These are phyloP conservation scores for Brachystomella parvula DNA, from an alignment of 1,140 invertebrate genomes.

Conservation along the genomic window DNA sequence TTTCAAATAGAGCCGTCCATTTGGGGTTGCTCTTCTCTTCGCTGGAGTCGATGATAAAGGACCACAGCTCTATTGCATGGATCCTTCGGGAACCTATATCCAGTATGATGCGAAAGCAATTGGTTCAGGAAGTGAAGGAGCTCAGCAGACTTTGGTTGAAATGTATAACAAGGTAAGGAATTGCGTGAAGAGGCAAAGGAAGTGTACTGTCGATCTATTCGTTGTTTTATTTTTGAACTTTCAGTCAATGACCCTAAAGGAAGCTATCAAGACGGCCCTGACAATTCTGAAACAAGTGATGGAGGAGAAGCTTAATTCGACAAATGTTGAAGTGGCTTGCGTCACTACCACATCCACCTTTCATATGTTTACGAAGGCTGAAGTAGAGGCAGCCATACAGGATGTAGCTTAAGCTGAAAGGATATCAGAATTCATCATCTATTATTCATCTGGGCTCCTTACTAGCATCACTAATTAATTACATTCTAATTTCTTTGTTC, in stretches of 20 bases:
- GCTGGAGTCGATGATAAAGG: conserved; percentile 78
- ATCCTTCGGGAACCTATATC: conserved; percentile 94
- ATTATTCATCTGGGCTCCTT: too few species aligned
- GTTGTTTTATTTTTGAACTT: conserved; percentile 42
- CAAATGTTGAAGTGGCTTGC: conserved; percentile 95
- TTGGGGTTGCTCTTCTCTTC: conserved; percentile 93
- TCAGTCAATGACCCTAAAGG: conserved; percentile 90
- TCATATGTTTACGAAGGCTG: conserved; percentile 82
- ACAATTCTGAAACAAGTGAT: conserved; percentile 99
- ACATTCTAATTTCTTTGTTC: too few species aligned
- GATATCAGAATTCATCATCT: too few species aligned
- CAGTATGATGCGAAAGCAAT: conserved; percentile 98
- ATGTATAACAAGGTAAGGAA: conserved; percentile 65
- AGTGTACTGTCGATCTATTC: not conserved
- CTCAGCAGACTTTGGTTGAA: conserved; percentile 92
- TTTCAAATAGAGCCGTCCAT: conserved; percentile 71
- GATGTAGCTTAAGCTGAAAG: conserved; percentile 24
- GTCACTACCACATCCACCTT: conserved; percentile 78
- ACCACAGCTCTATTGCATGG: conserved; percentile 90
- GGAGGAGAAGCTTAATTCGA: conserved; percentile 97
- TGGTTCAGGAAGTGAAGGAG: conserved; percentile 97
- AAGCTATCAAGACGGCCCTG: conserved; percentile 83
- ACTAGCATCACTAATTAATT: too few species aligned
- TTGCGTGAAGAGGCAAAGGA: not conserved
- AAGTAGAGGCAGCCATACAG: conserved; percentile 80